Evolutionary conservation across 2,888 invertebrate species (phyloP).

Genomic region (Calliopum simillimum): DNA sequence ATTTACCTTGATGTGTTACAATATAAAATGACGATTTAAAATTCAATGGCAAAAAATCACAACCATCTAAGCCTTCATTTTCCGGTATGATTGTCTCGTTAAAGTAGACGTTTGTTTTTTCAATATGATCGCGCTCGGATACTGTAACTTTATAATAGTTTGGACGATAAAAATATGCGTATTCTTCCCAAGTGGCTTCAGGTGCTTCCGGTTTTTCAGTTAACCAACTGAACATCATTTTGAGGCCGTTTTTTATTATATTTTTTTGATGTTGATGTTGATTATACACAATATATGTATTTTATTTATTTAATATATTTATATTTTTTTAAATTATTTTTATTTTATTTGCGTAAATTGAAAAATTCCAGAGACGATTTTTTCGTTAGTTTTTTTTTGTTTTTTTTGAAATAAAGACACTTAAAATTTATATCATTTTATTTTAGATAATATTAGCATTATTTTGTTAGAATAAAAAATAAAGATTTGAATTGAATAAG

Average conservation of each 20-base stretch:
- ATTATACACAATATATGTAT: slow-evolving; percentile 22
- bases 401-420: slow-evolving; percentile 64
- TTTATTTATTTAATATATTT: slow-evolving; percentile 29
- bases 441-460: slow-evolving; percentile 37
- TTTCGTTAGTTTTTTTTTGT: slow-evolving; percentile 41
- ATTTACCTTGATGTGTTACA: slow-evolving; percentile 68
- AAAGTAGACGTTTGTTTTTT: slow-evolving; percentile 62
- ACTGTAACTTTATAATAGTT: slow-evolving; percentile 66
- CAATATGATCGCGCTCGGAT: slow-evolving; percentile 68
- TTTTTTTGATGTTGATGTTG: slow-evolving; percentile 14
- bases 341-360: slow-evolving; percentile 36
- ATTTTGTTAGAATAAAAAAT: slow-evolving; percentile 43
- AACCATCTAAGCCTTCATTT: slow-evolving; percentile 63
- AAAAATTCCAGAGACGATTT: slow-evolving; percentile 20
- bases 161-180: slow-evolving; percentile 65
- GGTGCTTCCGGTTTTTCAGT: slow-evolving; percentile 63
- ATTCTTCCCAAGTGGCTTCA: slow-evolving; percentile 70
- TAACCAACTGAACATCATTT: slow-evolving; percentile 66
- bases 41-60: slow-evolving; percentile 66
- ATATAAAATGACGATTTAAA: slow-evolving; percentile 67
- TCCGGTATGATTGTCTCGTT: slow-evolving; percentile 63
- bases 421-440: slow-evolving; percentile 63
- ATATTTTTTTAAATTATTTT: slow-evolving; percentile 41
- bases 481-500: slow-evolving; percentile 33
- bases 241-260: slow-evolving; percentile 35